Evolutionary conservation across 35 echinoderm and acorn worm species (phyloP).

Genomic region (Ophiothrix spiculata): DNA sequence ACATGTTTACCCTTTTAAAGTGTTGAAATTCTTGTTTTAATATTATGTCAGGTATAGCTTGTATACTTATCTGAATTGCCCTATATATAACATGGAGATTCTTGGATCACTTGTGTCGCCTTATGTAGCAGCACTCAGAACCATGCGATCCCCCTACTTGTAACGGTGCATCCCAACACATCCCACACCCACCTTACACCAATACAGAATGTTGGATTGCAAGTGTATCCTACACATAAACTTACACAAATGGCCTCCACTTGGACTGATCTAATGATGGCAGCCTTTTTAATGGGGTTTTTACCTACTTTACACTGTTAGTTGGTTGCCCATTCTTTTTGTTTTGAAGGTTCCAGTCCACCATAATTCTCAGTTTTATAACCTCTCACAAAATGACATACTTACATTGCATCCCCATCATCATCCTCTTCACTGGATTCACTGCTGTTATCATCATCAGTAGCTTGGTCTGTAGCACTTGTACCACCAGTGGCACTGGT

Average conservation of each 20-base stretch:
- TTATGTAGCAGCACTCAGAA: too few relatives aligned
- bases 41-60: too few relatives aligned
- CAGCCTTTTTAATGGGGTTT: neutral
- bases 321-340: neutral
- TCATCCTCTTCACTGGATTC: conserved; percentile 46
- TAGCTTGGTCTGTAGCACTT: conserved; percentile 19
- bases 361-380: neutral
- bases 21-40: too few relatives aligned
- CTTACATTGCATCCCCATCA: conserved; percentile 46
- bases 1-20: too few relatives aligned
- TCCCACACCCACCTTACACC: too few relatives aligned
- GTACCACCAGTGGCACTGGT: conserved; percentile 25
- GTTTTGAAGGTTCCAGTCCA: neutral
- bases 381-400: neutral
- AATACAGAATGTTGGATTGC: neutral
- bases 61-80: too few relatives aligned
- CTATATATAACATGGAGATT: too few relatives aligned
- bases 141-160: too few relatives aligned
- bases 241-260: neutral
- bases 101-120: too few relatives aligned
- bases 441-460: conserved; percentile 43
- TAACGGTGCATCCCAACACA: too few relatives aligned
- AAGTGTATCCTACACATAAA: neutral
- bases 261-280: neutral
- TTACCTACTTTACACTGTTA: neutral